Evolutionary conservation across 2,113 vertebrate genomes (phyloP), one percentile per base, ranked within the genome.

Genomic region (Brachyhypopomus gauderio): DNA sequence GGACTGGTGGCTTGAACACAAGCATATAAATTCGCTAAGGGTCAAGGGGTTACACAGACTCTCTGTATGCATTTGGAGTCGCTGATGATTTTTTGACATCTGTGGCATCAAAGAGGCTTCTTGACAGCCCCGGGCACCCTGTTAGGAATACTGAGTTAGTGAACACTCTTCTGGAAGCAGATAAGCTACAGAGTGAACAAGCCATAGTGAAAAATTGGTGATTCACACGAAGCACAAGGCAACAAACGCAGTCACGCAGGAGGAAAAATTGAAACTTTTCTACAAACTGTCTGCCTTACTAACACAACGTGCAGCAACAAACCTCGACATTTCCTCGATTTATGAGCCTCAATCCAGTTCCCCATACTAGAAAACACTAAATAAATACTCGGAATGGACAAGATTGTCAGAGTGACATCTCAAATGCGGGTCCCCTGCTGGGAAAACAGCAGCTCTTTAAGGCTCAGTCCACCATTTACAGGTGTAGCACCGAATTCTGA

Each of bases 41-140:
- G 36, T n/a, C 38, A 45, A 38, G 38, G 66, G 12, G 66, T 22
- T 60, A 69, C 30, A n/a, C 67, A 38, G 67, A 70, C 38, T 70
- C 66, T 20, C 14, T 14, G 4, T 41, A 70, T 45, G 67, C 6
- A 2, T 70, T 70, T 30, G 62, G n/a, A 14, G 62, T 25, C 12
- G 45, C 20, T 60, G 20, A n/a, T 60, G 58, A 60, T 22, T 25
- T 30, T 63, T 63, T 7, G 60, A 63, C 60, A 63, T 25, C 23
- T 63, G 11, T 22, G 60, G n/a, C n/a, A 12, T 23, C 60, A 63
- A 8, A 63, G n/a, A 23, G 60, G 60, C n/a, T 63, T 9, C 23
- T 23, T 14, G 58, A n/a, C 60, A 63, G 60, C 60, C 23, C 2
- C 22, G 7, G 60, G 5, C 22, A 2, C n/a, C 60, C 22, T 23